Conservation (phyloP, 2,797 vertebrate species). For the Lerista edwardsae region DNA sequence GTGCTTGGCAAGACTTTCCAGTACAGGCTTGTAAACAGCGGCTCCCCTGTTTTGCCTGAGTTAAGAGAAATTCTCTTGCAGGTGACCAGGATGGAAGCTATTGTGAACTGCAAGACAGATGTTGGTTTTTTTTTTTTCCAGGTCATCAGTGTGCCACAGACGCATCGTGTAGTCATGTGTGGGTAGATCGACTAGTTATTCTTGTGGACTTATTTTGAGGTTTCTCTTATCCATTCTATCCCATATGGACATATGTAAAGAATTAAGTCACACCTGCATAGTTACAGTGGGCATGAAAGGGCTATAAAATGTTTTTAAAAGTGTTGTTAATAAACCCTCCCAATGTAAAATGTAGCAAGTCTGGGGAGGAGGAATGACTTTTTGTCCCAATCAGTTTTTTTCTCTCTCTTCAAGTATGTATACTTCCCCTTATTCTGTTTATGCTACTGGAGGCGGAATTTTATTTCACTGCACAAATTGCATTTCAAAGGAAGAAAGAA, state of each 20-base stretch:
- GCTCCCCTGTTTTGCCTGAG: background rate
- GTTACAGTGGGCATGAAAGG: background rate
- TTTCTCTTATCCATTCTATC: background rate
- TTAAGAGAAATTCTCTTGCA: background rate
- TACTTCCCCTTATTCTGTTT: conserved; percentile 1
- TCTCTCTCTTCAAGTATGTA: conserved; percentile 9
- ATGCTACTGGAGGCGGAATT: background rate
- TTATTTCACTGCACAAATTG: conserved; percentile 47
- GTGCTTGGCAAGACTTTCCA: background rate
- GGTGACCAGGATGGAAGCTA: background rate
- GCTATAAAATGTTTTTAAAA: background rate
- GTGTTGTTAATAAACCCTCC: background rate
- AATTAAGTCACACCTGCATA: background rate
- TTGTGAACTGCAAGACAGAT: background rate
- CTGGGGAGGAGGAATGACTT: background rate
- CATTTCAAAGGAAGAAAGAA: conserved; percentile 70
- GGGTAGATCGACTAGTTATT: background rate
- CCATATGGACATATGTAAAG: background rate
- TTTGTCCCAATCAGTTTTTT: background rate
- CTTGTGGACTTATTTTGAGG: background rate
- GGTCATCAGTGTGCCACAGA: background rate
- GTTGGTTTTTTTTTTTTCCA: background rate
- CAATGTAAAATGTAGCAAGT: background rate
- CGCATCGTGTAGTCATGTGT: background rate
- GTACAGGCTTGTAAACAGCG: background rate